Base-by-base conservation (phyloP, 1,140 invertebrate genomes). In the Drosophila pandora region DNA sequence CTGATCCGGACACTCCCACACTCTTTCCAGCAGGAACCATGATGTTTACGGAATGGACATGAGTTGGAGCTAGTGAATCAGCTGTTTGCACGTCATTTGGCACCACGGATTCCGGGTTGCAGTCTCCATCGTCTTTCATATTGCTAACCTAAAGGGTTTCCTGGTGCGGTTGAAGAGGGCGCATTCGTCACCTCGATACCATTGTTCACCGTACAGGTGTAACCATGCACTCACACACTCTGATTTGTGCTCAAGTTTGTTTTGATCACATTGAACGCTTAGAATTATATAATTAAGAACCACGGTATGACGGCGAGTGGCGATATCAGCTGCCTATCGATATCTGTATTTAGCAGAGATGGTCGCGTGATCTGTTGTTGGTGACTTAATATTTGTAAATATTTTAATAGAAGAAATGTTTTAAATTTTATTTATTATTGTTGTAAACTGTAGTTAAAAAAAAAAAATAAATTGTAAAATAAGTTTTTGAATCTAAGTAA, bases 221-320 rank as follows among this genome's bases (percentile, higher is more conserved):
- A 62, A 48, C 53, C n/a, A 53, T n/a, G 49, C 39, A 60, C 45
- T 54, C 62, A 48, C 75, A 59, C 54, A 57, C 59, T 56, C 58
- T 67, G 65, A 30, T 45, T 48, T 68, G 49, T 21, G 60, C 39
- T 32, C 65, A 22, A 21, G 48, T 81, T 81, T 85, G 82, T 85
- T 85, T 81, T 74, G 64, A 22, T 81, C 82, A 80, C 82, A 84
- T 85, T 49, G 48, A 76, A 76, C 61, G 68, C 49, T 60, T 83
- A 79, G 43, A 73, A 73, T 75, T 75, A 84, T 85, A 84, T 81
- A 62, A 85, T 60, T 32, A 72, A 67, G 56, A 64, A 56, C 53
- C 54, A 76, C 70, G 56, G 58, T 81, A 58, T 60, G 61, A 72
- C 76, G 41, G 64, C 64, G 9, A 37, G 13, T 43, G n/a, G 13